These are phyloP conservation scores for Podiceps cristatus DNA, from an alignment of 2,113 vertebrate genomes.

Conservation along the genomic window DNA sequence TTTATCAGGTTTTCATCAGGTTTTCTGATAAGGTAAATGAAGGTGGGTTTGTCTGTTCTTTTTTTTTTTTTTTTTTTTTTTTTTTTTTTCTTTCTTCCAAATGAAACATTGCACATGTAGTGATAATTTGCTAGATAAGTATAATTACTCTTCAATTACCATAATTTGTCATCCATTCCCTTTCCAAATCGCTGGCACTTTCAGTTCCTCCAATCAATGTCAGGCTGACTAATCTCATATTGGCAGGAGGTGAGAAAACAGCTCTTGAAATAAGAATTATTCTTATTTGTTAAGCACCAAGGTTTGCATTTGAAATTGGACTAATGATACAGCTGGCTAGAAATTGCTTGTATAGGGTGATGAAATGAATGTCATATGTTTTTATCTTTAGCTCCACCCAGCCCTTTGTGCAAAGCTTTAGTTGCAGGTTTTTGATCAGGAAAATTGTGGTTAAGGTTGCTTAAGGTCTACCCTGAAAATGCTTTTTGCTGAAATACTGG, in stretches of 20 bases:
- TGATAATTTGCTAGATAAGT: not conserved
- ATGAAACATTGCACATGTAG: not conserved
- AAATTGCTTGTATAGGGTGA: not conserved
- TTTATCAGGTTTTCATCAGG: not conserved
- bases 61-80: not conserved
- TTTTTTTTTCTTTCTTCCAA: not conserved
- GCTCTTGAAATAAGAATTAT: not conserved
- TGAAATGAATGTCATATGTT: not conserved
- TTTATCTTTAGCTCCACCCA: not conserved
- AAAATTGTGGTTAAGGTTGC: not conserved
- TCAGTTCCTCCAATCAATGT: not conserved
- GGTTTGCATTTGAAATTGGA: not conserved
- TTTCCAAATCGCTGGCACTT: not conserved
- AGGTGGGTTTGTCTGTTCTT: not conserved
- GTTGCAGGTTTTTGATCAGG: not conserved
- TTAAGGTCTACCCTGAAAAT: not conserved
- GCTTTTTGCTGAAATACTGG: not conserved
- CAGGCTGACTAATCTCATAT: not conserved
- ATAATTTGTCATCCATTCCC: not conserved
- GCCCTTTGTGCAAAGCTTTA: not conserved
- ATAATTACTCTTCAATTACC: slow-evolving; percentile 9
- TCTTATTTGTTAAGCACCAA: not conserved
- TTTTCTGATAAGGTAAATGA: not conserved
- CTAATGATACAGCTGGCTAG: not conserved
- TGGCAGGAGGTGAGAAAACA: not conserved